Evolutionary conservation across 1,140 invertebrate species (phyloP).

Genomic region (Manduca sexta): DNA sequence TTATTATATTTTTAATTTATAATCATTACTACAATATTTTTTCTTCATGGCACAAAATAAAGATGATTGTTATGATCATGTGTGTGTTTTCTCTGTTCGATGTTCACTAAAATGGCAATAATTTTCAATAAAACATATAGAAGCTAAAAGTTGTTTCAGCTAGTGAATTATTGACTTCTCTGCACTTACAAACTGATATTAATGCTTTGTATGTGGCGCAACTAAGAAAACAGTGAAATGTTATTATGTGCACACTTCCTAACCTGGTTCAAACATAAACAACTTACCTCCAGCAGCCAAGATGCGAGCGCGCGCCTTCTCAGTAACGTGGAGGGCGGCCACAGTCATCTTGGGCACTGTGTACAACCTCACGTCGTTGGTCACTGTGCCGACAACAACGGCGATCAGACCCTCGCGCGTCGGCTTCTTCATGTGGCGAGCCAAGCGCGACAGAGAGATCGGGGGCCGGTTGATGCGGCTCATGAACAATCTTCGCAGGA

Average conservation of each 20-base stretch:
- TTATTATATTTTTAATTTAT: too few species aligned
- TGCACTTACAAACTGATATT: too few species aligned
- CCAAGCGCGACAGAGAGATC: constrained; percentile 91
- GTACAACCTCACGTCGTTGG: constrained; percentile 95
- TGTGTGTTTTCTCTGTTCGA: too few species aligned
- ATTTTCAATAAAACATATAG: too few species aligned
- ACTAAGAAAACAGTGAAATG: too few species aligned
- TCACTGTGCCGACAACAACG: constrained; percentile 96
- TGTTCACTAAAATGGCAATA: too few species aligned
- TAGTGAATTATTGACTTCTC: too few species aligned
- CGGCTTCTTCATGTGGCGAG: constrained; percentile 89
- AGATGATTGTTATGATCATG: too few species aligned
- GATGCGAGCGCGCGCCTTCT: constrained; percentile 94
- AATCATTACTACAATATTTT: too few species aligned
- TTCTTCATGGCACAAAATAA: too few species aligned
- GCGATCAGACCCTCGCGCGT: constrained; percentile 89
- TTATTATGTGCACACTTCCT: neutral
- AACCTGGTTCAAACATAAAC: constrained; percentile 2
- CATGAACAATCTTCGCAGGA: constrained; percentile 97
- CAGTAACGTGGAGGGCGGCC: constrained; percentile 94
- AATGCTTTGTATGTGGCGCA: too few species aligned
- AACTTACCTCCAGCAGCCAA: constrained; percentile 90
- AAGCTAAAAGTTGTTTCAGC: too few species aligned
- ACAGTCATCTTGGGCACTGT: constrained; percentile 94
- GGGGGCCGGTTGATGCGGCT: constrained; percentile 95